These are phyloP conservation scores for Adrianichthys oophorus DNA, from an alignment of 2,797 vertebrate genomes.

Conservation along the genomic window DNA sequence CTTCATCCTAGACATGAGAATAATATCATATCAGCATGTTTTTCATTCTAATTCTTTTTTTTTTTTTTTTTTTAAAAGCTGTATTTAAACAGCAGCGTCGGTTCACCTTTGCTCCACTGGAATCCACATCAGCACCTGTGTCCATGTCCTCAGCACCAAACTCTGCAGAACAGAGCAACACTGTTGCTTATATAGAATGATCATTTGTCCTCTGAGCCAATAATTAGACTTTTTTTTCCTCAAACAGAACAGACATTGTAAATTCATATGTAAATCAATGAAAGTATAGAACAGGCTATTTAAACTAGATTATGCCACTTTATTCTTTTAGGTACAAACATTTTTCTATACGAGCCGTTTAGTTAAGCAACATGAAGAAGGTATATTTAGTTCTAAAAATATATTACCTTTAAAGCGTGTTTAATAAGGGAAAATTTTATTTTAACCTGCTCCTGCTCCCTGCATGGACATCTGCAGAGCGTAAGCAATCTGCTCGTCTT, in stretches of 20 bases:
- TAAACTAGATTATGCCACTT: too few relatives aligned
- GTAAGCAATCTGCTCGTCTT: slow-evolving; percentile 97
- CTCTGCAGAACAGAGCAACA: slow-evolving; percentile 35
- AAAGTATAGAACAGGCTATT: too few relatives aligned
- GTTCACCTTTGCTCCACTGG: slow-evolving; percentile 64
- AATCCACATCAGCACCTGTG: slow-evolving; percentile 67
- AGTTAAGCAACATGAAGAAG: too few relatives aligned
- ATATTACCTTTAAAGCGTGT: neutral
- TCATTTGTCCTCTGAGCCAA: neutral
- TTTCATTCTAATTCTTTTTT: neutral
- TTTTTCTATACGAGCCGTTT: too few relatives aligned
- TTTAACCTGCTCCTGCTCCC: slow-evolving; percentile 74
- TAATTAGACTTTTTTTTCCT: too few relatives aligned
- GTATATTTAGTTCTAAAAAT: too few relatives aligned
- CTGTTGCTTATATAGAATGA: neutral
- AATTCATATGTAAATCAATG: too few relatives aligned
- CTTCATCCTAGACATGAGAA: slow-evolving; percentile 80
- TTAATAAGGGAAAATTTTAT: neutral
- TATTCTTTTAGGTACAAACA: too few relatives aligned
- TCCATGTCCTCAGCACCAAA: slow-evolving; percentile 69
- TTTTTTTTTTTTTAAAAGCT: too few relatives aligned
- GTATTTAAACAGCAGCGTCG: neutral
- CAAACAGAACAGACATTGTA: too few relatives aligned
- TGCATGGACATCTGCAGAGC: slow-evolving; percentile 97
- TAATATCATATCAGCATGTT: neutral